These are phyloP conservation scores for Sclerurus mexicanus DNA, from an alignment of 2,113 vertebrate species.

Conservation along the genomic window DNA sequence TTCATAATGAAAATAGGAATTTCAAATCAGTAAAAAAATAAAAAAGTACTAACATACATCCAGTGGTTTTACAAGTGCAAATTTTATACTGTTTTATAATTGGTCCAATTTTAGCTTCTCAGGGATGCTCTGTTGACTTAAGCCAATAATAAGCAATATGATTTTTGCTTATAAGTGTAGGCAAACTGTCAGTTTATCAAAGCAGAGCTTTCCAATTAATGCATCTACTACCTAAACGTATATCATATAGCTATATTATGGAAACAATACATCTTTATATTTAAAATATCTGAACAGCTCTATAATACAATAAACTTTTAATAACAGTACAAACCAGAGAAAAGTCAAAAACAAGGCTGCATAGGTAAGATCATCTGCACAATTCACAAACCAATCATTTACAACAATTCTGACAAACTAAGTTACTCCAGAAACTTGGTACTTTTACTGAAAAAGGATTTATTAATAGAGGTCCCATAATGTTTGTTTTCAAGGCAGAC, in stretches of 20 bases:
- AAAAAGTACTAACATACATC: slow-evolving; percentile 74
- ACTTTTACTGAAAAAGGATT: slow-evolving; percentile 70
- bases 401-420: slow-evolving; percentile 72
- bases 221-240: slow-evolving; percentile 88
- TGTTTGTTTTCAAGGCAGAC: slow-evolving; percentile 66
- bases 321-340: slow-evolving; percentile 85
- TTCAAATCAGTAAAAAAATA: slow-evolving; percentile 64
- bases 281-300: slow-evolving; percentile 90
- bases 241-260: slow-evolving; percentile 82
- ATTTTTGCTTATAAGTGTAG: slow-evolving; percentile 80
- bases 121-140: slow-evolving; percentile 73
- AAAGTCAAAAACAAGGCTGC: slow-evolving; percentile 89
- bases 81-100: slow-evolving; percentile 78
- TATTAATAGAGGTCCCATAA: slow-evolving; percentile 71
- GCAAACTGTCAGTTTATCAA: slow-evolving; percentile 87
- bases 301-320: slow-evolving; percentile 93
- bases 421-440: slow-evolving; percentile 74
- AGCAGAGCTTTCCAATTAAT: slow-evolving; percentile 86
- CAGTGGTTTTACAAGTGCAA: slow-evolving; percentile 85
- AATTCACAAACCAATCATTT: slow-evolving; percentile 85
- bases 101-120: slow-evolving; percentile 80
- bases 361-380: slow-evolving; percentile 88
- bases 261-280: slow-evolving; percentile 87
- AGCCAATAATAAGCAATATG: slow-evolving; percentile 73
- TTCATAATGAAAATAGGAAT: slow-evolving; percentile 78